These are phyloP conservation scores for Liasis olivaceus DNA, from an alignment of 2,797 vertebrate species.

Conservation along the genomic window DNA sequence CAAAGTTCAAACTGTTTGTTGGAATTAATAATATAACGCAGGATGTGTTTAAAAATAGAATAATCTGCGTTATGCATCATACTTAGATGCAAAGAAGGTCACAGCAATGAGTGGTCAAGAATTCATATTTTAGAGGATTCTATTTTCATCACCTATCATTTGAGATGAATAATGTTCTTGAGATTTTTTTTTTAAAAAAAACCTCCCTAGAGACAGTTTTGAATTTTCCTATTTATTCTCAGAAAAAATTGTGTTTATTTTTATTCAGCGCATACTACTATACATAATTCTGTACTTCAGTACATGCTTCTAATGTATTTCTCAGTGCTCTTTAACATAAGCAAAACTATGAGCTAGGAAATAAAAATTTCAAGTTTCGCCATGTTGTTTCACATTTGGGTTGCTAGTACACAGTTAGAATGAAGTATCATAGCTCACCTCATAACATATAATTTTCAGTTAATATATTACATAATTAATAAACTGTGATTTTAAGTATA, in stretches of 20 bases:
- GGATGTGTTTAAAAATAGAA: not conserved
- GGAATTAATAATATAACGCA: not conserved
- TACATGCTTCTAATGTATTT: not conserved
- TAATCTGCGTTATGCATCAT: not conserved
- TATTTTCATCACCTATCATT: not conserved
- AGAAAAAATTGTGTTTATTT: not conserved
- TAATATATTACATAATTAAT: not conserved
- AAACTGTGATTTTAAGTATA: not conserved
- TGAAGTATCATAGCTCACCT: not conserved
- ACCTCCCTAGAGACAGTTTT: conserved; percentile 5
- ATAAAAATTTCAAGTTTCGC: not conserved
- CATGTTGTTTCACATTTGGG: not conserved
- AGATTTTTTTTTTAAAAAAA: not conserved
- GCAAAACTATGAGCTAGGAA: not conserved
- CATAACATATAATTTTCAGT: not conserved
- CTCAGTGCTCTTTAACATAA: not conserved
- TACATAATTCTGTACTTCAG: not conserved
- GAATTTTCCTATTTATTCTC: not conserved
- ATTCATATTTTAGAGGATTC: not conserved
- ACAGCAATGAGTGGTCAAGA: not conserved
- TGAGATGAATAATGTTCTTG: too few relatives aligned
- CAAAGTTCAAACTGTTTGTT: not conserved
- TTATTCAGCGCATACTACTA: not conserved
- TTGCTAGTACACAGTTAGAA: not conserved
- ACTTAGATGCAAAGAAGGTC: not conserved